These are phyloP conservation scores for Scomber colias DNA, from an alignment of 2,113 vertebrate species.

Conservation along the genomic window DNA sequence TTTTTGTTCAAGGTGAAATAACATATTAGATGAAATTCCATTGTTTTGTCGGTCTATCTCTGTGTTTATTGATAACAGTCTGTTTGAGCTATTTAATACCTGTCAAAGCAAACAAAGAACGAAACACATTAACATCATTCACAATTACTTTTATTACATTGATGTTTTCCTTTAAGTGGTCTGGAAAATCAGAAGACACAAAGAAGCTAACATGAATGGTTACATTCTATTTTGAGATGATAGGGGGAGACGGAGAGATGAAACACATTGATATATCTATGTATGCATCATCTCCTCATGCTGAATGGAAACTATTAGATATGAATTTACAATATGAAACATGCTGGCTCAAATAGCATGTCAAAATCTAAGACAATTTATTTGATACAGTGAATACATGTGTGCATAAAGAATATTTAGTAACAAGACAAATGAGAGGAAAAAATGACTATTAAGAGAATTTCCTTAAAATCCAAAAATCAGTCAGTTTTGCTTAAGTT, in stretches of 20 bases:
- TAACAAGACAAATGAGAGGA: conserved; percentile 50
- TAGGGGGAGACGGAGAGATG: background rate
- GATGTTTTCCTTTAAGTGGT: conserved; percentile 16
- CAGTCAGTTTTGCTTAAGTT: conserved; percentile 10
- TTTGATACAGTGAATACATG: conserved; percentile 39
- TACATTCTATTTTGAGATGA: background rate
- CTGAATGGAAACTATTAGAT: background rate
- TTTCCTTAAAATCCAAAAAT: conserved; percentile 50
- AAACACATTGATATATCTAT: conserved; percentile 1
- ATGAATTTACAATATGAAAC: conserved; percentile 1
- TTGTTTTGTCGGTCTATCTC: conserved; percentile 45
- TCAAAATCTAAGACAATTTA: conserved; percentile 29
- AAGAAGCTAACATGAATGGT: background rate
- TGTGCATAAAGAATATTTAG: conserved; percentile 42
- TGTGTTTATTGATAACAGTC: conserved; percentile 37
- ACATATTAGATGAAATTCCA: conserved; percentile 56
- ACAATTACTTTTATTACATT: background rate
- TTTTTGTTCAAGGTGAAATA: conserved; percentile 62
- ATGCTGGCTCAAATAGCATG: conserved; percentile 12
- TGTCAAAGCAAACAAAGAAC: conserved; percentile 39
- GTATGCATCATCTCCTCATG: background rate
- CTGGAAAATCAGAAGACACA: background rate
- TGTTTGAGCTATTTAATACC: conserved; percentile 24
- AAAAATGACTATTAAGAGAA: background rate
- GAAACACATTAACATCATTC: conserved; percentile 31